Evolutionary conservation across 2,888 invertebrate genomes (phyloP), one percentile per base, ranked within the genome.

Genomic region (Prionchulus punctatus): DNA sequence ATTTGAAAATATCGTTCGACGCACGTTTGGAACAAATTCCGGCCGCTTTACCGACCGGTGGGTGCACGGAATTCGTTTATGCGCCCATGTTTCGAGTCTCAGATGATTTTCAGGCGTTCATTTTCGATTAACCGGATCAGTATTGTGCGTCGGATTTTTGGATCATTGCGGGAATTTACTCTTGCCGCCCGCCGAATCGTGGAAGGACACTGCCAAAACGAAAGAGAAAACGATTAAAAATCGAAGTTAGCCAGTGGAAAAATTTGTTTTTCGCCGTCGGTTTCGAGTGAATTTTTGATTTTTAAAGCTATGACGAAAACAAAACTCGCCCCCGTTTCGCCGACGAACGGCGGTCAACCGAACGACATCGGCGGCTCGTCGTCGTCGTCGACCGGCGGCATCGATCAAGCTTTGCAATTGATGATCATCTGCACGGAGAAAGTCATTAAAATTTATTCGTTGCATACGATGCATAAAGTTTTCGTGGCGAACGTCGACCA

Each of bases 111-210:
- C 36, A 36, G 36, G 36, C 7, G 7, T 36, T 7, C 36, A 36
- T 18, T 36, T 36, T 36, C 36, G 36, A 36, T 18, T 36, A 18
- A 7, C 12, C 77, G 96, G 94, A 67, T 83, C 88, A 71, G 87
- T 96, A 70, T 77, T 92, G 68, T 82, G 85, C 63, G 86, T 94
- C 82, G 86, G 89, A 62, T 96, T 98, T 78, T 79, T 98, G 72
- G 94, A 98, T 79, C 86, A 86, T 72, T 86, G 84, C 71, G 94
- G 94, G 70, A 82, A 85, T 70, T 80, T 94, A 65, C 84, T 94
- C 71, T 86, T 87, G 59, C 84, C 85, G 70, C 82, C 86, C 47
- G 86, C 82, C 70, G 92, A 92, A 75, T 81, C 84, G 66, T 96
- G 92, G 91, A 85, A 80, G 72, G 92, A 92, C 70, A 59, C 59